Evolutionary conservation across 1,140 invertebrate genomes (phyloP), one percentile per base, ranked within the genome.

Genomic region (Pseudomyrmex sp.): DNA sequence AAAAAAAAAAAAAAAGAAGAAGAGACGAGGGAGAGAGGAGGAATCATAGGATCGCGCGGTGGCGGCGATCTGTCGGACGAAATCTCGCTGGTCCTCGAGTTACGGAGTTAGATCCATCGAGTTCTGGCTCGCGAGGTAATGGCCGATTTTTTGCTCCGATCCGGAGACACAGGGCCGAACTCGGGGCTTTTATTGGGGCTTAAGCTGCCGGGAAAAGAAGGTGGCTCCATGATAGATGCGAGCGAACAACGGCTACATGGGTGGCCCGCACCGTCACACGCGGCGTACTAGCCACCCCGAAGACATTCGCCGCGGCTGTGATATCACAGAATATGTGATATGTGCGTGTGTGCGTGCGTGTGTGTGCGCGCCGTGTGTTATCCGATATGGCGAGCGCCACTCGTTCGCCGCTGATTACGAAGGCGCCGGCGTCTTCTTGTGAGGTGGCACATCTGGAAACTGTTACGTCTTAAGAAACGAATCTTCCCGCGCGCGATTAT

Each of bases 181-280:
- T 88, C 89, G 85, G 90, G 90, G 90, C 90, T 93, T 93, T 93
- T 92, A 93, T 93, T 92, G 88, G 92, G 90, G 90, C 90, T 93
- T 91, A 92, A 92, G 90, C 91, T 90, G 87, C 87, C 88, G 85
- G 85, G 88, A 89, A 89, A 92, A 90, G 86, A 93, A 94, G 93
- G 93, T 94, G 93, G 91, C 92, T 92, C 90, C 90, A 91, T 94
- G 93, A 94, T 94, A 94, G 93, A 94, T 94, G 92, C 93, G 92
- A 93, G 92, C 91, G 89, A 92, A 91, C 92, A 92, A 92, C 92
- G 86, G 88, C 93, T 89, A 93, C 93, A 94, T 94, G 93, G 93
- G 93, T 94, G 93, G 93, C 91, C 93, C 89, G 91, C 86, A 89
- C 89, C 91, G 91, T 93, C 93, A 93, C 93, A 93, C 88, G 89